Evolutionary conservation across 2,113 vertebrate species (phyloP).

Genomic region (Notarius lentiginosus): DNA sequence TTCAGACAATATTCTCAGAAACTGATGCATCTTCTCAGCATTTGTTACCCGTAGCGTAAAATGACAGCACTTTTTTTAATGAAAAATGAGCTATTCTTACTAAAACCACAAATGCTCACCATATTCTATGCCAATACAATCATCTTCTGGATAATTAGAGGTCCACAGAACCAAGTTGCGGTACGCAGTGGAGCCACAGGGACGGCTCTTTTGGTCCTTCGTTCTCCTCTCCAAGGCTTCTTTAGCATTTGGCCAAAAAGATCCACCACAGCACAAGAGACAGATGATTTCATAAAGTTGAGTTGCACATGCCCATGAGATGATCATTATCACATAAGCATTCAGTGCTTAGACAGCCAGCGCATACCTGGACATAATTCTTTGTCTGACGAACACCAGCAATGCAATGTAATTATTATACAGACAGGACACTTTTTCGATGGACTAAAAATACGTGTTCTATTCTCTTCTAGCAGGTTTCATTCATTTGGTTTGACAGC

Average conservation of each 20-base stretch:
- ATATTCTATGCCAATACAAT: background rate
- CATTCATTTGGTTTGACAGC: too few species aligned
- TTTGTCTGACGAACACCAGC: background rate
- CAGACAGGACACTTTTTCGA: too few species aligned
- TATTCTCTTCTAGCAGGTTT: too few species aligned
- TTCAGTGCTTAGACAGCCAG: background rate
- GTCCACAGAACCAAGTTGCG: background rate
- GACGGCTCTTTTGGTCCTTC: background rate
- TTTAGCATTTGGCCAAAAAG: background rate
- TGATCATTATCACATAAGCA: background rate
- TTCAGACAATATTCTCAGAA: background rate
- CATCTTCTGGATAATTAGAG: background rate
- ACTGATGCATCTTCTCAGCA: background rate
- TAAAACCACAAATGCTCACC: background rate
- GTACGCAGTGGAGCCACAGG: background rate
- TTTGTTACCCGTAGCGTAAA: background rate
- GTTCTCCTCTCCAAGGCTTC: too few species aligned
- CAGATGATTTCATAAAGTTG: background rate
- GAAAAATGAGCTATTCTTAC: background rate
- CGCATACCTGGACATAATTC: background rate
- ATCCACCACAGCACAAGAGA: background rate
- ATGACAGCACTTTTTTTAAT: background rate
- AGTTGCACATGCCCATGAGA: background rate
- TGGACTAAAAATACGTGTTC: too few species aligned
- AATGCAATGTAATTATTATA: too few species aligned